These are phyloP conservation scores for mouse (Mus musculus) DNA, from an alignment of 2,113 vertebrate species.

Conservation along the genomic window DNA sequence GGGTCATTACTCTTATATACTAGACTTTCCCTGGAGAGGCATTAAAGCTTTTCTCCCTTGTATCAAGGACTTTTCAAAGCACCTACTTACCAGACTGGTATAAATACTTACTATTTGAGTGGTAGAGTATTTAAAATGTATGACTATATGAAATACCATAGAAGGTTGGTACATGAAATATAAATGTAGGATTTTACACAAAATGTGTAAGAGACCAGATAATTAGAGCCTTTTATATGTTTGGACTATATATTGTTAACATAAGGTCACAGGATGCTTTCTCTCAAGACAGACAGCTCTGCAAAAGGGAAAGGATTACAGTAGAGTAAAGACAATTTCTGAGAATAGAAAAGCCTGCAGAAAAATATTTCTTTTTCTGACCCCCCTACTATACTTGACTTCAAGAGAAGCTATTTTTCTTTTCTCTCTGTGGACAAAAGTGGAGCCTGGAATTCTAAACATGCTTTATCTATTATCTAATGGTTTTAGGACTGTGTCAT, in stretches of 20 bases:
- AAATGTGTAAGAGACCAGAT: background rate
- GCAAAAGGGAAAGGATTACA: background rate
- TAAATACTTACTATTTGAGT: background rate
- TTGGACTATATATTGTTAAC: background rate
- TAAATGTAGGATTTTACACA: background rate
- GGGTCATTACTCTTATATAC: background rate
- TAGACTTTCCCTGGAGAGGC: background rate
- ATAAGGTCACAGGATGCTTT: background rate
- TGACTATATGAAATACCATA: background rate
- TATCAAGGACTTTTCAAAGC: background rate
- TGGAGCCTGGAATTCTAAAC: background rate
- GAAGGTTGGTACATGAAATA: conserved; percentile 5
- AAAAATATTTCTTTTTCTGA: background rate
- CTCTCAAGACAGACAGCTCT: background rate
- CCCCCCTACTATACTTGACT: background rate
- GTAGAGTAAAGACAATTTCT: conserved; percentile 8
- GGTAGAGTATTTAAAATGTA: background rate
- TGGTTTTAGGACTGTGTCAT: background rate
- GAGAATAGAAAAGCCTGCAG: background rate
- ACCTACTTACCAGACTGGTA: background rate
- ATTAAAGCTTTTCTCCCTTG: background rate
- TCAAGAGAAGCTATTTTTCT: background rate
- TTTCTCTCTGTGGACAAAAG: background rate
- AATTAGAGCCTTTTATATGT: conserved; percentile 47
- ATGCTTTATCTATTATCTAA: conserved; percentile 17